phyloP scores from a whole-genome alignment of 2,888 invertebrate species.

The Cryptophagus acutangulus region DNA sequence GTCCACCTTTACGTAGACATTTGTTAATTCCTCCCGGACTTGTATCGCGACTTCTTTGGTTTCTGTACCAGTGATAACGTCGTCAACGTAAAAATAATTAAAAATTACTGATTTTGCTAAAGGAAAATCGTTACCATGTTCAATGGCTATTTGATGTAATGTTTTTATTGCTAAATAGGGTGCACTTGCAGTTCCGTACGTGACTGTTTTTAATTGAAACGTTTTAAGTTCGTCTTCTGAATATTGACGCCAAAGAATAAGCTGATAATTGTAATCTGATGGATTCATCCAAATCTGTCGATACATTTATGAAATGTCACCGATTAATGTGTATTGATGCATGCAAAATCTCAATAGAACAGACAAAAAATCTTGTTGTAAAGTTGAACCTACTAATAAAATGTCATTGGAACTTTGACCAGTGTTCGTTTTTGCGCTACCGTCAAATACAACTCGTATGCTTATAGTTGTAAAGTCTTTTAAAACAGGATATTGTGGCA shows the following conservation, averaged over 20 bases:
- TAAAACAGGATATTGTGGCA: background rate
- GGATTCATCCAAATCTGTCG: background rate
- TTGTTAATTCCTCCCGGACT: background rate
- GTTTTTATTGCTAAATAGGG: background rate
- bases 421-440: background rate
- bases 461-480: background rate
- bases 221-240: background rate
- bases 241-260: constrained; percentile 2
- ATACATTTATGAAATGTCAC: background rate
- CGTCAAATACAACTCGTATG: background rate
- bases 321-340: background rate
- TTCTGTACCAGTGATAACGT: background rate
- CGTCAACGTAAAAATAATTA: background rate
- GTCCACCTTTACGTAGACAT: background rate
- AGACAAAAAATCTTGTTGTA: background rate
- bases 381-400: background rate
- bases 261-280: background rate
- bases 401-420: constrained; percentile 1
- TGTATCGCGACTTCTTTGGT: background rate
- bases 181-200: background rate
- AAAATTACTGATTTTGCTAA: background rate
- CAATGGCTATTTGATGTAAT: background rate
- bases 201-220: background rate
- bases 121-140: background rate
- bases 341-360: background rate